Percentiles rank a stretch among this genome's conserved stretches.
Evolutionary conservation across 2,888 invertebrate species (phyloP).

Genomic region (Stenoptilia bipunctidactyla): DNA sequence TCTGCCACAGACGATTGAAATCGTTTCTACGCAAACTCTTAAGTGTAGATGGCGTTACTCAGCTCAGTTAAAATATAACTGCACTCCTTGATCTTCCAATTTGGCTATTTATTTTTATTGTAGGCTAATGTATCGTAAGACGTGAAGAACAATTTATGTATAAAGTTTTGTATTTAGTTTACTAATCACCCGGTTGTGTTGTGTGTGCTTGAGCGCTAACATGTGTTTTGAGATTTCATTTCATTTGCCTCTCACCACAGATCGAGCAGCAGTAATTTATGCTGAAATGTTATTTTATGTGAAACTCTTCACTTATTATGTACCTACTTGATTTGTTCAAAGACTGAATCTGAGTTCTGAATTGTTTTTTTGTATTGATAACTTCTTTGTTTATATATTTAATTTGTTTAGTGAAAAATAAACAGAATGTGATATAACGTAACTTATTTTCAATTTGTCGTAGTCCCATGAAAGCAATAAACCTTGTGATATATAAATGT

Average conservation of each 20-base stretch:
- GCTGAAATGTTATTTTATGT: constrained; percentile 52
- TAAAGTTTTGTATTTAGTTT: constrained; percentile 37
- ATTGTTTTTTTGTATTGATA: constrained; percentile 21
- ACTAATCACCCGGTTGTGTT: constrained; percentile 69
- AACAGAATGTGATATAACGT: constrained; percentile 51
- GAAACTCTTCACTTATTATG: constrained; percentile 21
- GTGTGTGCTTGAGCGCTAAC: constrained; percentile 67
- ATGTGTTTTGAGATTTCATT: constrained; percentile 62
- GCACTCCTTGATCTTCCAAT: constrained; percentile 52
- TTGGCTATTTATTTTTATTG: constrained; percentile 52
- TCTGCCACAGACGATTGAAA: too few relatives aligned
- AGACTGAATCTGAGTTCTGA: constrained; percentile 43
- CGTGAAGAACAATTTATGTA: constrained; percentile 58
- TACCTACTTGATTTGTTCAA: constrained; percentile 21
- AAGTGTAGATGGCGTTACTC: too few relatives aligned
- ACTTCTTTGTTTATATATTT: constrained; percentile 20
- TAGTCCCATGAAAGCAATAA: constrained; percentile 42
- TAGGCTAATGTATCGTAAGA: constrained; percentile 45
- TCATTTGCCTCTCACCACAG: constrained; percentile 26
- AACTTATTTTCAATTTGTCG: constrained; percentile 45
- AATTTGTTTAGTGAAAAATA: constrained; percentile 28
- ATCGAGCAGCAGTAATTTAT: constrained; percentile 54
- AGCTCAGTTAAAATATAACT: constrained; percentile 18
- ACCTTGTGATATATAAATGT: constrained; percentile 47
- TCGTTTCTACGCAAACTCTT: too few relatives aligned